Conservation (phyloP, 2,797 vertebrate genomes). For the Lycodopsis pacificus region DNA sequence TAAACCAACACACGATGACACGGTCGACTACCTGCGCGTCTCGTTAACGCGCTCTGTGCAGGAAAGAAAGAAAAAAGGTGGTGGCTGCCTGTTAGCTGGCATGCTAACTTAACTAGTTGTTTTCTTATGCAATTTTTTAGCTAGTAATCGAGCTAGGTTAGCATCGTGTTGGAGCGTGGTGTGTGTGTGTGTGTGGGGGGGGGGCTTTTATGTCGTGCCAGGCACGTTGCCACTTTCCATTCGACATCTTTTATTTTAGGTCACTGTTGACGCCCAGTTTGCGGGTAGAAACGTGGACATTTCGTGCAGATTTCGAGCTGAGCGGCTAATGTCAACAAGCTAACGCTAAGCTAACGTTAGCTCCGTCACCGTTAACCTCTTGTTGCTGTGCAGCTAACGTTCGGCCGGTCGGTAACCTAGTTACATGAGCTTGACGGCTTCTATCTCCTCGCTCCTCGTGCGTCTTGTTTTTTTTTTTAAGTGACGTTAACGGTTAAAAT, state of each 20-base stretch:
- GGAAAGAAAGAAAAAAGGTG: no score
- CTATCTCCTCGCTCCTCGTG: accelerated
- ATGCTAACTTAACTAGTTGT: conserved; percentile 73
- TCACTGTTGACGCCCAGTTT: not conserved
- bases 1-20: not conserved
- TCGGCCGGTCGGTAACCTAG: not conserved
- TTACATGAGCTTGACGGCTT: not conserved
- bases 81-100: conserved; percentile 55
- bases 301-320: conserved; percentile 35
- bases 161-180: conserved; percentile 37
- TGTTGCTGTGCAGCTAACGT: not conserved
- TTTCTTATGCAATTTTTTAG: conserved; percentile 33
- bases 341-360: conserved; percentile 49
- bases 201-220: not conserved
- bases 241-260: not conserved
- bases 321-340: conserved; percentile 70
- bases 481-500: not conserved
- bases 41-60: not conserved
- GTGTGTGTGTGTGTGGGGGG: not conserved
- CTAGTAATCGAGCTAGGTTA: conserved; percentile 59
- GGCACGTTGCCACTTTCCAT: conserved; percentile 26
- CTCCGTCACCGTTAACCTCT: conserved; percentile 42
- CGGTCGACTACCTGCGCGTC: not conserved
- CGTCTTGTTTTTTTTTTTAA: no score
- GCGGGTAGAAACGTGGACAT: not conserved